Base-by-base conservation (phyloP, 2,113 vertebrate genomes). In the Pseudorhombus dupliciocellatus region DNA sequence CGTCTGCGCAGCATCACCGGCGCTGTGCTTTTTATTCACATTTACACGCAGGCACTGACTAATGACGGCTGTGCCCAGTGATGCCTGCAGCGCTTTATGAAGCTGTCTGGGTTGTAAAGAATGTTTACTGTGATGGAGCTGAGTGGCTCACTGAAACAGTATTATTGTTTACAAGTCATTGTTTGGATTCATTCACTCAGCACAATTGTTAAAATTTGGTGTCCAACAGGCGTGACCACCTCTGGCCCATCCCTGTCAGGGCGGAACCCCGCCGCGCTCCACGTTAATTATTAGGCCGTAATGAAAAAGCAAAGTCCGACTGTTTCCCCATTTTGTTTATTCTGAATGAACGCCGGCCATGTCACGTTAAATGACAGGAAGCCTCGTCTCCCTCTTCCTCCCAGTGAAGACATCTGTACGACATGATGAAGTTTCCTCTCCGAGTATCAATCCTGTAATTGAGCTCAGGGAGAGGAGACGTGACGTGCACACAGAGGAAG, bases 341-440 rank as follows among this genome's bases (percentile, higher is more conserved):
- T 88, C 73, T 40, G 73, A 76, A 70, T 8, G 62, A 77, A 67
- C 63, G 37, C 69, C 74, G 82, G 61, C 77, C 73, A 22, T 73
- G 89, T 94, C 87, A 84, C 73, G 85, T 90, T 90, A 91, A 92
- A 91, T 86, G 91, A 90, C 83, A 85, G 88, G 88, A 87, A 40
- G 79, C 69, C 1, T 75, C 59, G 68, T 80, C 88, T 88, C 84
- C 12, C 52, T 22, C 24, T 53, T 24, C 73, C 84, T 86, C 82
- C 77, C 83, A 64, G 90, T 89, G 90, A 92, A 90, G 90, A 93
- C 93, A 93, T 94, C 92, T 93, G 93, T 92, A 92, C 88, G 75
- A 93, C 91, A 93, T 91, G 91, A 93, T 93, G 90, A 93, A 93
- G 91, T 92, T 94, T 94, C 90, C 92, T 92, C 90, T 92, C 84